Evolutionary conservation across 2,888 invertebrate species (phyloP), one percentile per base, ranked within the genome.

Genomic region (Leistus spinibarbis): DNA sequence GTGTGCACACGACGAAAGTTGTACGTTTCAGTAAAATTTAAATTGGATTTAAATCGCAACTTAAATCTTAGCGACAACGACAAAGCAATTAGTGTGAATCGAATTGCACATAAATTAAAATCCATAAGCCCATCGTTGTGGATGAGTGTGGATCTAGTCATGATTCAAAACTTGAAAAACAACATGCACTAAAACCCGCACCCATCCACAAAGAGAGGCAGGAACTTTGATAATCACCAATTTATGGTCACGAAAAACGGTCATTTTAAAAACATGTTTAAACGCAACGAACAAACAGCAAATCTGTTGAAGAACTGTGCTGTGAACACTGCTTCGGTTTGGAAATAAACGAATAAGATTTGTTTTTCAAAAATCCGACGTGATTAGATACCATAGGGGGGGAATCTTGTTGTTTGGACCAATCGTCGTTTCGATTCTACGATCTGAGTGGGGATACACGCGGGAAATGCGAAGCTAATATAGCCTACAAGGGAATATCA

Each of bases 81-180:
- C 68, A 74, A 74, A 67, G 27, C 54, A 62, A 56, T 64, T 70
- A 20, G 16, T 22, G 16, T 56, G 22, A 56, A 24, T 65, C 10
- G 57, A 22, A 20, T 13, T 19, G 64, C 22, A 20, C 40, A 23
- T 17, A 60, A 16, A 53, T 60, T 19, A 22, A 62, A 16, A 63
- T 16, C 54, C 13, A 69, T 24, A 68, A 19, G 23, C 63, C 62
- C 19, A 68, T 62, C 74, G 89, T 91, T 89, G 88, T 91, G 91
- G 91, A 91, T 91, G 91, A 91, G 91, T 91, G 91, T 91, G 91
- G 91, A 91, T 91, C 91, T 91, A 91, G 91, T 91, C 91, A 91
- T 91, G 91, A 87, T 87, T 87, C 83, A 81, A 80, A 66, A 27
- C 67, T 27, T 74, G 77, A 80, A 83, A 81, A 82, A 81, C 80